phyloP scores from a whole-genome alignment of 1,140 invertebrate genomes.

The Pseudomyrmex gracilis region DNA sequence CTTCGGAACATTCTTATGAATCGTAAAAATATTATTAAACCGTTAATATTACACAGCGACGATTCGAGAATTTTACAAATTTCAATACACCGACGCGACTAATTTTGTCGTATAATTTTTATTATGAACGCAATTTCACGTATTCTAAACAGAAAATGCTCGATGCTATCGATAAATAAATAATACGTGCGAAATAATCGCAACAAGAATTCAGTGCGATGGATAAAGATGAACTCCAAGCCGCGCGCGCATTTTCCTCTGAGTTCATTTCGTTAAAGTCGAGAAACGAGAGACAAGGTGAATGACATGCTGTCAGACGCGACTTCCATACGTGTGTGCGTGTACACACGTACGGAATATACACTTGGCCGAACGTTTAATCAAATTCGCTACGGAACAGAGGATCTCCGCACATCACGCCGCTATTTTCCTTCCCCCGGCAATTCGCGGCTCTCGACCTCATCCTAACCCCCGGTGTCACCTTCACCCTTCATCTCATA shows the following conservation, averaged over 20 bases:
- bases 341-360: background rate
- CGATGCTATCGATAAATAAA: constrained; percentile 4
- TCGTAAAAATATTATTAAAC: background rate
- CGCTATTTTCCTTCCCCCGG: constrained; percentile 26
- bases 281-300: constrained; percentile 24
- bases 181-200: constrained; percentile 21
- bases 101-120: constrained; percentile 34
- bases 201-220: background rate
- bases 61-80: constrained; percentile 13
- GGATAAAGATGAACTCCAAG: background rate
- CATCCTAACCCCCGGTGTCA: background rate
- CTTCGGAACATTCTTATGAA: background rate
- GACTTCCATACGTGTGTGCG: background rate
- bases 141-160: constrained; percentile 16
- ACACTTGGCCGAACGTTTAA: constrained; percentile 59
- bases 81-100: constrained; percentile 18
- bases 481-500: background rate
- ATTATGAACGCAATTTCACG: constrained; percentile 4
- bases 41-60: background rate
- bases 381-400: constrained; percentile 62
- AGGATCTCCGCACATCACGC: background rate
- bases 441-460: background rate
- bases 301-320: background rate
- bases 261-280: constrained; percentile 38
- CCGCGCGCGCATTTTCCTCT: background rate